Evolutionary conservation across 2,888 invertebrate species (phyloP), one percentile per base, ranked within the genome.

Genomic region (Dromius quadrimaculatus): DNA sequence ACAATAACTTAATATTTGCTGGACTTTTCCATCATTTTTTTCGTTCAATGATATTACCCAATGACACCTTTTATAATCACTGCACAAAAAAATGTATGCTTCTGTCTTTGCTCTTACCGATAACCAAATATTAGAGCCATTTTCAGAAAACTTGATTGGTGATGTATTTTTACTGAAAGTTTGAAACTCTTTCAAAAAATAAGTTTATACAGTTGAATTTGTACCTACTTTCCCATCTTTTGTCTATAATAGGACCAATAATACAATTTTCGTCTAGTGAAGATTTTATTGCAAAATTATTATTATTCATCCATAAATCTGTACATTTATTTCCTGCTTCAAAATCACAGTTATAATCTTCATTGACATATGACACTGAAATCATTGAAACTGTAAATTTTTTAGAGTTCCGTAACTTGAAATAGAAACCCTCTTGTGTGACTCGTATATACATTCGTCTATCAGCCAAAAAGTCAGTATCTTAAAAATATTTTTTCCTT

Each of bases 221-320:
- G 41, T 47, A 22, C 22, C 5, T 13, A 57, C 57, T 57, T 32
- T 57, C 32, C 57, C 57, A 57, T 32, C 57, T 28, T 4, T 57
- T 17, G 9, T 57, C 57, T 28, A 47, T 6, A 19, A 20, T 11
- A n/a, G 22, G 22, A 8, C n/a, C 22, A 2, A 11, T 6, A 11
- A 41, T 11, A 15, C 4, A 2, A 41, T 41, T 15, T 13, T 2
- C 1, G 8, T 19, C 15, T 1, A 11, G 1, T 11, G 15, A 1
- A 6, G 1, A 11, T 41, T 41, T 15, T 41, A 15, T 15, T 41
- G 3, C 28, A 5, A 28, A 28, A 8, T 28, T 22, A 9, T 20
- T 13, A 22, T 22, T 23, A 2, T 20, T 45, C 15, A 2, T 47
- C 47, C 47, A 47, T 47, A 11, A 22, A 23, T 2, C 13, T 4